A percentile compares a stretch with the other conserved stretches of the same genome.
These are phyloP conservation scores for Callionymus lyra DNA, from an alignment of 2,113 vertebrate genomes.

Conservation along the genomic window DNA sequence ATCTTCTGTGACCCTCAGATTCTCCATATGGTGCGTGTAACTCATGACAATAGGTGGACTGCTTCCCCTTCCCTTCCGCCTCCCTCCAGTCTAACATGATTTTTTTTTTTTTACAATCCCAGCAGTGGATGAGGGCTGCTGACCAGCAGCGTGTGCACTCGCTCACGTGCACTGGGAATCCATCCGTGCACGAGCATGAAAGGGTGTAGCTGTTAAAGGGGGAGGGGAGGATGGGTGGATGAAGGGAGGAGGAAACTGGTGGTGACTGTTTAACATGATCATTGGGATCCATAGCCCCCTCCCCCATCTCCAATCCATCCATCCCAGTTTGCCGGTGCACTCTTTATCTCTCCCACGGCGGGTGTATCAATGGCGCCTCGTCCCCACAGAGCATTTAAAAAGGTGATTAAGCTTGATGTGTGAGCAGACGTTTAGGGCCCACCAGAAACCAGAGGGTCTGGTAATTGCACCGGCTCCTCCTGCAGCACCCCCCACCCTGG, in stretches of 20 bases:
- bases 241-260: conserved; percentile 31
- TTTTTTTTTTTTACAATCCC: conserved; percentile 23
- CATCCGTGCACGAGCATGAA: conserved; percentile 22
- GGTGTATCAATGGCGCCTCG: conserved; percentile 20
- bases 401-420: conserved; percentile 40
- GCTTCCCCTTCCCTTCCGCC: too few relatives aligned
- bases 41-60: too few relatives aligned
- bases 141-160: conserved; percentile 15
- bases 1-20: too few relatives aligned
- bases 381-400: conserved; percentile 32
- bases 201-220: conserved; percentile 32
- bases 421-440: conserved; percentile 22
- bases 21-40: too few relatives aligned
- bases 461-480: conserved; percentile 25
- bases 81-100: background rate
- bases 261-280: conserved; percentile 61
- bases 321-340: conserved; percentile 9
- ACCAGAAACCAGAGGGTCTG: conserved; percentile 12
- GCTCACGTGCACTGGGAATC: background rate
- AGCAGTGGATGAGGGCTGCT: conserved; percentile 40
- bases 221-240: conserved; percentile 35
- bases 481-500: conserved; percentile 1
- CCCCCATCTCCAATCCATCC: conserved; percentile 36
- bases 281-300: conserved; percentile 48
- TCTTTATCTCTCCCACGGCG: conserved; percentile 17